phyloP scores from a whole-genome alignment of 1,140 invertebrate genomes.

The Gonatopus flavifemur region DNA sequence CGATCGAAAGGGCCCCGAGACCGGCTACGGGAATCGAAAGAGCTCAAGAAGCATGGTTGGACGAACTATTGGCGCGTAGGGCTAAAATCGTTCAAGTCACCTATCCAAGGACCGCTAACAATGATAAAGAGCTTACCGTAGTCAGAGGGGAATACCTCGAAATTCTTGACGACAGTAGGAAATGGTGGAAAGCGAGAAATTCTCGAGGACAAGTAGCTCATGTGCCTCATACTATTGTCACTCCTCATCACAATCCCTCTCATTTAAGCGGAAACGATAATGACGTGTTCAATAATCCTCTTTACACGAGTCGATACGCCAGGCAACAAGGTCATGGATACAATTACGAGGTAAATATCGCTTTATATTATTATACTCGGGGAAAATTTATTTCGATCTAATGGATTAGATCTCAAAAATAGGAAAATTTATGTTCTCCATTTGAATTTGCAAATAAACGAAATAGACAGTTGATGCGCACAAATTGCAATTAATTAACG shows the following conservation, averaged over 20 bases:
- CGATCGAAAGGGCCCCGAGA: slow-evolving; percentile 67
- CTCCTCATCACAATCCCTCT: slow-evolving; percentile 63
- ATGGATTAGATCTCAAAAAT: too few species aligned
- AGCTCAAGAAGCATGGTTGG: slow-evolving; percentile 69
- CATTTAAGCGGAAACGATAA: slow-evolving; percentile 47
- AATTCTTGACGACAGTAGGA: slow-evolving; percentile 90
- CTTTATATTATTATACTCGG: not conserved
- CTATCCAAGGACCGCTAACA: slow-evolving; percentile 94
- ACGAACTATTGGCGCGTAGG: slow-evolving; percentile 72
- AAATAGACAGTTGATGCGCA: too few species aligned
- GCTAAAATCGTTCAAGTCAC: slow-evolving; percentile 90
- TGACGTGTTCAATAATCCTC: slow-evolving; percentile 73
- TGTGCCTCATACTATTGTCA: slow-evolving; percentile 97
- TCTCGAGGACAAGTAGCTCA: slow-evolving; percentile 84
- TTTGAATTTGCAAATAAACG: too few species aligned
- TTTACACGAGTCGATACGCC: slow-evolving; percentile 64
- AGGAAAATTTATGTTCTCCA: too few species aligned
- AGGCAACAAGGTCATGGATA: slow-evolving; percentile 51
- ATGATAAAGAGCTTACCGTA: slow-evolving; percentile 96
- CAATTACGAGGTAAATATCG: slow-evolving; percentile 53
- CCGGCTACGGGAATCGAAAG: slow-evolving; percentile 49
- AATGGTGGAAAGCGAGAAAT: slow-evolving; percentile 99
- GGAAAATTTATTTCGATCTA: not conserved
- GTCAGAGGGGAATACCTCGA: slow-evolving; percentile 93
- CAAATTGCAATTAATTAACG: too few species aligned